Percentiles rank a stretch among this genome's conserved stretches.
These are phyloP conservation scores for Bombus sibiricus DNA, from an alignment of 1,140 invertebrate genomes.

Conservation along the genomic window DNA sequence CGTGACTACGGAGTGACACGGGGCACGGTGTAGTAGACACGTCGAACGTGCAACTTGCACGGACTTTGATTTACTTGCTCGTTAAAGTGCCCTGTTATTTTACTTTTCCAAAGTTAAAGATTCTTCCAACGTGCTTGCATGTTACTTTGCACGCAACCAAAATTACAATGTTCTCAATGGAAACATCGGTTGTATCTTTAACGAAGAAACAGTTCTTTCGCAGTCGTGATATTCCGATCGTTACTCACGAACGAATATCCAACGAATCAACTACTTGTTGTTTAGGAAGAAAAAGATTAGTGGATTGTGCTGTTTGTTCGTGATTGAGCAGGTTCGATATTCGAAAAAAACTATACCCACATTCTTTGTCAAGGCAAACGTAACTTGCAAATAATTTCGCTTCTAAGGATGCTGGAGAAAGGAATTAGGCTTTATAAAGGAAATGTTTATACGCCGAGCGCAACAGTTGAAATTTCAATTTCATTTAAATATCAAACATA, in stretches of 20 bases:
- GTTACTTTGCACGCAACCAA: background rate
- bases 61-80: background rate
- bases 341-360: too few relatives aligned
- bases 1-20: background rate
- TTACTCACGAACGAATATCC: background rate
- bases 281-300: background rate
- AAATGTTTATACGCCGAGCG: too few relatives aligned
- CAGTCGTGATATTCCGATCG: background rate
- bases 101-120: background rate
- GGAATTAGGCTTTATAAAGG: too few relatives aligned
- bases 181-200: background rate
- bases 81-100: background rate
- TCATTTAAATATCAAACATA: too few relatives aligned
- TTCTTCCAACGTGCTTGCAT: background rate
- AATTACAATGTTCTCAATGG: background rate
- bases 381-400: too few relatives aligned
- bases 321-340: too few relatives aligned
- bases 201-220: background rate
- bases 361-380: too few relatives aligned
- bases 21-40: background rate
- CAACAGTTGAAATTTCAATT: too few relatives aligned
- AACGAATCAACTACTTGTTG: background rate
- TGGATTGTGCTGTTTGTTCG: background rate
- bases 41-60: background rate
- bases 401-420: too few relatives aligned